Evolutionary conservation across 2,113 vertebrate species (phyloP), one percentile per base, ranked within the genome.

Genomic region (Malurus elegans): DNA sequence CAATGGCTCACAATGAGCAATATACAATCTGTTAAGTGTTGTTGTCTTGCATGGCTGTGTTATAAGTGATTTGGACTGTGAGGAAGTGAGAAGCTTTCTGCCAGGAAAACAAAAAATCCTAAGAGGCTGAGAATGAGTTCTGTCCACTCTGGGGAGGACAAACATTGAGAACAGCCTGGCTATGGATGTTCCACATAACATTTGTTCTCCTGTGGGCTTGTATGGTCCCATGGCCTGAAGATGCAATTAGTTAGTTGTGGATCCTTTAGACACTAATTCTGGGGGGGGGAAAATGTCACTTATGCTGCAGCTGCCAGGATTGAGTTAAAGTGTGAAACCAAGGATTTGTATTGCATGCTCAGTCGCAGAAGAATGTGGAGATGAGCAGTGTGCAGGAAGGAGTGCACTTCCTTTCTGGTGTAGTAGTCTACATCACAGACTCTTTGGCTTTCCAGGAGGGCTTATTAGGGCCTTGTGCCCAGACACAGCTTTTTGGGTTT

Each of bases 141-240:
- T 67, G 38, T 67, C 48, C 2, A 2, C 14, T 54, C 23, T 47
- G 34, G 4, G 5, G 67, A 71, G 44, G 32, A 53, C 28, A 18
- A 9, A 20, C 34, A 56, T 84, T 9, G 28, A 72, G 64, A 86
- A 54, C 45, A 86, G 16, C n/a, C n/a, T 76, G 54, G 50, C 29
- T 26, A 2, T 56, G 45, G 40, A 9, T 10, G 24, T 5, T 56
- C 10, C 13, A 17, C 0, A 0, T 12, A 29, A 42, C 32, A 51
- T 8, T 14, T 82, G 40, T 14, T 78, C 54, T 91, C 14, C 28
- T 61, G 10, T 36, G 28, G 31, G 12, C 54, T 28, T 85, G 2
- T 54, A 38, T 38, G 64, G 61, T 83, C 54, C 56, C 57, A 25
- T 12, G 5, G 48, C 72, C 58, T 72, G 71, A 47, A 70, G 53